These are phyloP conservation scores for Eulemur rubriventer DNA, from an alignment of 2,797 vertebrate species.

Conservation along the genomic window DNA sequence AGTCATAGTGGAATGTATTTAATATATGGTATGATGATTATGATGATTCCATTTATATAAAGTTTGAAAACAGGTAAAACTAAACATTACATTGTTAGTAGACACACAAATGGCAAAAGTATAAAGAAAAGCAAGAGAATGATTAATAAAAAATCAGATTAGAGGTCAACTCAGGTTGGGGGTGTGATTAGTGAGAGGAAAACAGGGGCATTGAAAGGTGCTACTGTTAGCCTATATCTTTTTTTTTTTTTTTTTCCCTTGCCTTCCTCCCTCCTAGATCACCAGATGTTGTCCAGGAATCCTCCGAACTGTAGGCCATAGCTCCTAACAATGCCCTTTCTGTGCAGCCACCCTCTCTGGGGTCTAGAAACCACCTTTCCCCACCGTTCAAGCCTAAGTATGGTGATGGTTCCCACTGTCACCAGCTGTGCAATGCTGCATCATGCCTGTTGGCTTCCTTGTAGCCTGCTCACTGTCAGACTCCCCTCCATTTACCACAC, in stretches of 20 bases:
- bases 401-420: not conserved
- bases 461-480: not conserved
- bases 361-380: not conserved
- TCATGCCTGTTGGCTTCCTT: not conserved
- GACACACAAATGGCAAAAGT: not conserved
- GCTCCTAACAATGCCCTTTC: not conserved
- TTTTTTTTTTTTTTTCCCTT: too few relatives aligned
- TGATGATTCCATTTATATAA: not conserved
- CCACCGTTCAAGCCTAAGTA: not conserved
- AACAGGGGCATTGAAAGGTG: not conserved
- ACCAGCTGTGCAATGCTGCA: fast-evolving
- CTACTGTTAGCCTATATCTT: not conserved
- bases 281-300: not conserved
- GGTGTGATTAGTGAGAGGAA: not conserved
- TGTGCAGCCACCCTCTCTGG: not conserved
- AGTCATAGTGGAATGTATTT: not conserved
- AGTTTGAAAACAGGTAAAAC: not conserved
- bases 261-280: not conserved
- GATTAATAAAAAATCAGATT: not conserved
- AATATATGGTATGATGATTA: not conserved
- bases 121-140: not conserved
- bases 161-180: not conserved
- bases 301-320: not conserved
- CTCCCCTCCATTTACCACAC: not conserved
- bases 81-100: not conserved